Percentiles rank a stretch among this genome's conserved stretches.
phyloP scores from a whole-genome alignment of 2,888 invertebrate species.

The Hermodice carunculata region DNA sequence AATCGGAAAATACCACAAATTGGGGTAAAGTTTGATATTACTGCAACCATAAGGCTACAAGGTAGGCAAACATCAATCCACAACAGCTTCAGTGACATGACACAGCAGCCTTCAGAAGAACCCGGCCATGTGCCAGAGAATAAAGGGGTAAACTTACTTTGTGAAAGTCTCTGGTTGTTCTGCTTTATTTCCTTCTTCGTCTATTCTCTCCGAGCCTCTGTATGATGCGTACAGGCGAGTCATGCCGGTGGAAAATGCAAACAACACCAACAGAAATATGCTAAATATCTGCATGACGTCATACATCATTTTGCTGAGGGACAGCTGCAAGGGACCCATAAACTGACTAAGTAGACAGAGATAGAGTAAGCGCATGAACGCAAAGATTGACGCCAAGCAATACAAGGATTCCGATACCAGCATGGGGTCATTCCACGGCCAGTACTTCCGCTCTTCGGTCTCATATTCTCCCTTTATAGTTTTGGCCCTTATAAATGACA shows the following conservation, averaged over 20 bases:
- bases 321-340: constrained; percentile 21
- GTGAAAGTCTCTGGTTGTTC: constrained; percentile 3
- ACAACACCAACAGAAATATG: constrained; percentile 15
- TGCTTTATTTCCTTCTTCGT: neutral
- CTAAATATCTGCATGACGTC: constrained; percentile 22
- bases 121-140: too few relatives aligned
- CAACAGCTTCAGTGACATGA: too few relatives aligned
- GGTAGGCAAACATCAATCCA: too few relatives aligned
- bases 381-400: constrained; percentile 14
- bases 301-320: constrained; percentile 15
- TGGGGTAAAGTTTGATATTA: too few relatives aligned
- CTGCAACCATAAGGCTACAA: too few relatives aligned
- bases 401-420: constrained; percentile 26
- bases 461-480: neutral
- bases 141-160: too few relatives aligned
- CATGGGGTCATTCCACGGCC: constrained; percentile 27
- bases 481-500: neutral
- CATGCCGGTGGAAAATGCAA: constrained; percentile 20
- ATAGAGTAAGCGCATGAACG: constrained; percentile 20
- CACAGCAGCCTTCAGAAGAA: too few relatives aligned
- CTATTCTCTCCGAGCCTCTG: neutral
- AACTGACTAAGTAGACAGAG: constrained; percentile 15
- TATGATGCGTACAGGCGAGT: constrained; percentile 13
- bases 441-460: neutral
- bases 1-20: too few relatives aligned